phyloP scores from a whole-genome alignment of 1,140 invertebrate genomes.

The Phocides pigmalion region DNA sequence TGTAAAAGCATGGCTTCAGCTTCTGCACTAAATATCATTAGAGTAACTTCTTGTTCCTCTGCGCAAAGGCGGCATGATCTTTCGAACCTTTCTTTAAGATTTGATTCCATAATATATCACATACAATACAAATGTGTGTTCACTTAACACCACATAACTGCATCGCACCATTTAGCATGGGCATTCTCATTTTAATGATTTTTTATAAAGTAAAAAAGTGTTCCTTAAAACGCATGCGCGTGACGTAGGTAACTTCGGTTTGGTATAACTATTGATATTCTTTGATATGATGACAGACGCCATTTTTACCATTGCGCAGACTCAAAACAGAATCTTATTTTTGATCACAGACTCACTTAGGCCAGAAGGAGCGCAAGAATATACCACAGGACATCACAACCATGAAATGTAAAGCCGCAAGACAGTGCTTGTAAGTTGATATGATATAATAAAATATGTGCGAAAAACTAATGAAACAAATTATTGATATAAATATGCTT shows the following conservation, averaged over 20 bases:
- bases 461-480: too few relatives aligned
- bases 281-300: slow-evolving; percentile 29
- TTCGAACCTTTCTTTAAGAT: slow-evolving; percentile 57
- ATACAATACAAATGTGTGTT: neutral
- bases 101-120: slow-evolving; percentile 43
- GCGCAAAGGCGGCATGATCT: slow-evolving; percentile 77
- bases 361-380: neutral
- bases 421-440: too few relatives aligned
- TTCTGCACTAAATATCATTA: slow-evolving; percentile 79
- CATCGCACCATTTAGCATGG: slow-evolving; percentile 9
- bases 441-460: too few relatives aligned
- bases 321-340: slow-evolving; percentile 25
- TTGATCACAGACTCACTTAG: neutral
- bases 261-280: slow-evolving; percentile 61
- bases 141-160: neutral
- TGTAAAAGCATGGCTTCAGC: slow-evolving; percentile 76
- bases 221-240: slow-evolving; percentile 63
- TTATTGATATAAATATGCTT: too few relatives aligned
- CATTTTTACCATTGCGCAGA: slow-evolving; percentile 51
- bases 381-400: neutral
- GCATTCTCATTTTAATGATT: slow-evolving; percentile 54
- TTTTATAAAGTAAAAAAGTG: slow-evolving; percentile 40
- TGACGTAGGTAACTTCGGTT: slow-evolving; percentile 39
- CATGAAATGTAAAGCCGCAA: too few relatives aligned
- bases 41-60: slow-evolving; percentile 74